Evolutionary conservation across 2,113 vertebrate species (phyloP).

Genomic region (Recurvirostra avosetta): DNA sequence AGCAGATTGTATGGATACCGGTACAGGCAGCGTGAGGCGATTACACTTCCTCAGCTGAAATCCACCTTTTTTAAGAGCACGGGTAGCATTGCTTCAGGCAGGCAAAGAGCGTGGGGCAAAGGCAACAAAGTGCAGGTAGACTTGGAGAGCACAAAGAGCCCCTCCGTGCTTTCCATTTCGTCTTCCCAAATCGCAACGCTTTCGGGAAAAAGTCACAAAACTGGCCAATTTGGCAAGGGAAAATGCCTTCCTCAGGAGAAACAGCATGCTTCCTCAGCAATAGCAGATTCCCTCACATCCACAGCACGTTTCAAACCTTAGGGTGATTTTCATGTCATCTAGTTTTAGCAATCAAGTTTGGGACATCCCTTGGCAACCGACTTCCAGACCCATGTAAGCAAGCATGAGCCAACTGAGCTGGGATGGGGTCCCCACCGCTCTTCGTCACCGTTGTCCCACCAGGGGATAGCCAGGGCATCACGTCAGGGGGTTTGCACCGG

Average conservation of each 20-base stretch:
- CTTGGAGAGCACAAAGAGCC: rapidly evolving
- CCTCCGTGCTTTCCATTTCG: rapidly evolving
- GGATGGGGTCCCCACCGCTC: rapidly evolving
- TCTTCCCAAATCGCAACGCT: neutral
- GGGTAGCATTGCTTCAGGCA: neutral
- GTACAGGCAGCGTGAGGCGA: neutral
- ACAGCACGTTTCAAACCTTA: neutral
- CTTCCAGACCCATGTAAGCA: neutral
- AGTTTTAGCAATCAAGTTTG: neutral
- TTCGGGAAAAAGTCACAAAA: neutral
- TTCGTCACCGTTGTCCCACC: rapidly evolving
- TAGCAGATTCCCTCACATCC: neutral
- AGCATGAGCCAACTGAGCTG: neutral
- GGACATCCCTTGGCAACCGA: neutral
- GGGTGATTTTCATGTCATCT: neutral
- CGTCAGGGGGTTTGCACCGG: rapidly evolving
- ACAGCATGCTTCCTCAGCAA: neutral
- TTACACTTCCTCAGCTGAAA: neutral
- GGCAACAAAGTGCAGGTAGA: rapidly evolving
- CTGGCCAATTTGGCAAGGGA: neutral
- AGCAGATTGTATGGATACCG: neutral
- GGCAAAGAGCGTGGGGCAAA: rapidly evolving
- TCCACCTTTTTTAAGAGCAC: neutral
- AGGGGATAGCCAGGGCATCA: rapidly evolving
- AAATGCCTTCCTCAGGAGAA: neutral